Conservation (phyloP, 2,888 invertebrate genomes). For the Plusia festucae region DNA sequence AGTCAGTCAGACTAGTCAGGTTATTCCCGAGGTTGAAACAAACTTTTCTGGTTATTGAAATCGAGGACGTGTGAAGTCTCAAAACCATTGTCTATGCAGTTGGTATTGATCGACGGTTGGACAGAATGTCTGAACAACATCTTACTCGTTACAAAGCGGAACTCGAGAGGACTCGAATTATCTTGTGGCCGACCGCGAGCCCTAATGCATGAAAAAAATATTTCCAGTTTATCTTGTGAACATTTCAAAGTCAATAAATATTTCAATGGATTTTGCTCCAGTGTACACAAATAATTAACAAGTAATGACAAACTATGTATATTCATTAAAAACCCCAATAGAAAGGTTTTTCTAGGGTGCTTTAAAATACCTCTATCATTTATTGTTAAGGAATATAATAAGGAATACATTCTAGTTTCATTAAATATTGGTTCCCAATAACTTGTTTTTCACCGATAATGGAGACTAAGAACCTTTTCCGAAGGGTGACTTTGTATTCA, state of each 20-base stretch:
- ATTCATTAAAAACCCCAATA: conserved; percentile 23
- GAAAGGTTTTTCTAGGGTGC: conserved; percentile 25
- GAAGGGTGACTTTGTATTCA: conserved; percentile 32
- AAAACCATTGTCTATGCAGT: conserved; percentile 7
- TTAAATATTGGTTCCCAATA: conserved; percentile 31
- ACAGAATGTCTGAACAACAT: conserved; percentile 1
- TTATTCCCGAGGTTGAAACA: background rate
- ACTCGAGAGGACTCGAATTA: conserved; percentile 28
- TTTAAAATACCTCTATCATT: conserved; percentile 11
- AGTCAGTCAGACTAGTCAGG: too few species aligned
- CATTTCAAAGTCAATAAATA: conserved; percentile 16
- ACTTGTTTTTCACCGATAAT: conserved; percentile 17
- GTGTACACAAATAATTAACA: conserved; percentile 18
- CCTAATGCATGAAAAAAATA: conserved; percentile 31
- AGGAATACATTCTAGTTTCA: conserved; percentile 15
- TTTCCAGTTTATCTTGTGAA: conserved; percentile 31
- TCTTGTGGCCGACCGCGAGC: conserved; percentile 28
- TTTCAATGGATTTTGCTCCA: conserved; percentile 13
- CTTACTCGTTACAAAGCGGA: conserved; percentile 15
- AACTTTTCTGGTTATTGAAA: background rate
- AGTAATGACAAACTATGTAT: conserved; percentile 13
- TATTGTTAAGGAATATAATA: conserved; percentile 17
- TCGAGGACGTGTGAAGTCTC: conserved; percentile 5
- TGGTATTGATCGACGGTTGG: background rate
- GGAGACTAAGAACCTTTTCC: conserved; percentile 33